Base-by-base conservation (phyloP, 2,888 invertebrate species). In the Doris montereyensis region DNA sequence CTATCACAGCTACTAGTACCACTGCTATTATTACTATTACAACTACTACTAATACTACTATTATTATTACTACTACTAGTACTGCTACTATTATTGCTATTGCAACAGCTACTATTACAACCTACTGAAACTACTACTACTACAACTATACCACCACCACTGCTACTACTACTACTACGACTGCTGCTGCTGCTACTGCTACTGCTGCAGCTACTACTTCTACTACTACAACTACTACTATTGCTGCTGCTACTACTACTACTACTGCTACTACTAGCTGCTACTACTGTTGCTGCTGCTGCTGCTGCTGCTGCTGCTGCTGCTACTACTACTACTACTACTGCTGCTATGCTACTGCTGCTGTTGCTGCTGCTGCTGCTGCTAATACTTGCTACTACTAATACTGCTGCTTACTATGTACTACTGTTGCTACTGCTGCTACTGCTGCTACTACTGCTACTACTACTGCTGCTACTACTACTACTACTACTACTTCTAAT, bases 191-290 rank as follows among this genome's bases (percentile, higher is more conserved):
- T n/a, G n/a, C n/a, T n/a, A n/a, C n/a, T n/a, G n/a, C n/a, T n/a
- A n/a, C n/a, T n/a, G n/a, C n/a, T n/a, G n/a, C n/a, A n/a, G n/a
- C n/a, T n/a, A n/a, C n/a, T n/a, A n/a, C n/a, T n/a, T n/a, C n/a
- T n/a, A n/a, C n/a, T n/a, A n/a, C n/a, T n/a, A n/a, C n/a, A n/a
- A n/a, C n/a, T n/a, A n/a, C n/a, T n/a, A n/a, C n/a, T n/a, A n/a
- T n/a, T n/a, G n/a, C n/a, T n/a, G n/a, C n/a, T n/a, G n/a, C n/a
- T n/a, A n/a, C n/a, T n/a, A n/a, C n/a, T n/a, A n/a, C 76, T 67
- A 35, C 76, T 76, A 28, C 76, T 67, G 52, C 76, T 76, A 35
- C 67, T 67, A 28, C 76, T 76, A 28, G 52, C 52, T 52, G 13
- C 52, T 10, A 52, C 10, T 13, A 52, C 10, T 13, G 8, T 10